phyloP scores from a whole-genome alignment of 1,140 invertebrate genomes.

The Maniola jurtina region DNA sequence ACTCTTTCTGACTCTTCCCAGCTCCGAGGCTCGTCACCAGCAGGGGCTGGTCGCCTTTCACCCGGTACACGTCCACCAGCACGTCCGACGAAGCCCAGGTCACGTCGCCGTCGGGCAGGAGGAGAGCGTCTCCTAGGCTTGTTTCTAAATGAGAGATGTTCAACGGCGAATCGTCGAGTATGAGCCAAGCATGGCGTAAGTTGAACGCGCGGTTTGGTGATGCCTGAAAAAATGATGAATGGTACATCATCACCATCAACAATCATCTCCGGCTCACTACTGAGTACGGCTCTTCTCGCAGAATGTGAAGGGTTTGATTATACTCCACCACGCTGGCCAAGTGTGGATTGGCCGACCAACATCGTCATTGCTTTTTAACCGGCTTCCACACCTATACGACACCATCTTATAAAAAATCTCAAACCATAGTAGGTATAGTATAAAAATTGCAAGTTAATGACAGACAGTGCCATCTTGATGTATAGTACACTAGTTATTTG shows the following conservation, averaged over 20 bases:
- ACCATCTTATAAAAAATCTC: no score
- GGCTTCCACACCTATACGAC: no score
- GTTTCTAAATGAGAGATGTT: slow-evolving; percentile 36
- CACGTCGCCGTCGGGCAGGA: slow-evolving; percentile 59
- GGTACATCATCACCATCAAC: neutral
- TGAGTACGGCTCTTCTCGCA: no score
- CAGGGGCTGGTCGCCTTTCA: slow-evolving; percentile 38
- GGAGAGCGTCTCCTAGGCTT: slow-evolving; percentile 21
- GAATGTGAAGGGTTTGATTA: no score
- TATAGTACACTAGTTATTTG: no score
- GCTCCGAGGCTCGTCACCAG: slow-evolving; percentile 29
- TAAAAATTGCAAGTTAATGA: no score
- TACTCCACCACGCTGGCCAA: no score
- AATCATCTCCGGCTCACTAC: no score
- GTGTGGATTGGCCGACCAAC: no score
- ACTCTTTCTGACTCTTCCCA: slow-evolving; percentile 7
- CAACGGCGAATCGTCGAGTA: slow-evolving; percentile 37
- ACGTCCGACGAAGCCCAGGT: slow-evolving; percentile 33
- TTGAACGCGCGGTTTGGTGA: slow-evolving; percentile 55
- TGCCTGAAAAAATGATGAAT: slow-evolving; percentile 45
- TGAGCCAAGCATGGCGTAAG: slow-evolving; percentile 55
- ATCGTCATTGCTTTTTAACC: no score
- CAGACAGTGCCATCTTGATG: no score
- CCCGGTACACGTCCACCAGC: slow-evolving; percentile 52
- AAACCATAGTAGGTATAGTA: no score